Evolutionary conservation across 2,113 vertebrate genomes (phyloP).

Genomic region (Scatophagus argus): DNA sequence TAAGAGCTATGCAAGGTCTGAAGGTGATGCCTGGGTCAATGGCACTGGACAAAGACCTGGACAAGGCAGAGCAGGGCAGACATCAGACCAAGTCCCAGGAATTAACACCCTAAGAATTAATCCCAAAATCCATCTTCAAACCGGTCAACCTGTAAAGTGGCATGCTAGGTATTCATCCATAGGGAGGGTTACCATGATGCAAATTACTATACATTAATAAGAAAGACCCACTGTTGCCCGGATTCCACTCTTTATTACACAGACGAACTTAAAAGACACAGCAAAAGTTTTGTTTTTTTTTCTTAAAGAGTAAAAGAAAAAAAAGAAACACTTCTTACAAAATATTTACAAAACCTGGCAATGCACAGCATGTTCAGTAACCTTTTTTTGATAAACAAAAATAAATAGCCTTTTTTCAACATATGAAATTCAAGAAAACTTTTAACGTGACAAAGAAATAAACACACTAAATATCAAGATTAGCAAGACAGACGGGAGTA

Average conservation of each 20-base stretch:
- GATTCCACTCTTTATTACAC: constrained; percentile 85
- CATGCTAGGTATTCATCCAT: not conserved
- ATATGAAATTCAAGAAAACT: constrained; percentile 76
- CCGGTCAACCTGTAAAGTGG: not conserved
- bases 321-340: constrained; percentile 75
- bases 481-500: constrained; percentile 49
- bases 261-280: constrained; percentile 80
- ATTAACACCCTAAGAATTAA: not conserved
- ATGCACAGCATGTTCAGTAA: constrained; percentile 87
- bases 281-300: constrained; percentile 61
- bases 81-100: constrained; percentile 17
- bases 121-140: not conserved
- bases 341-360: constrained; percentile 86
- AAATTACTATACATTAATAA: constrained; percentile 8
- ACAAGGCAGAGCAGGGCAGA: constrained; percentile 51
- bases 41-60: constrained; percentile 72
- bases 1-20: constrained; percentile 68
- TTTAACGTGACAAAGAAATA: constrained; percentile 65
- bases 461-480: constrained; percentile 62
- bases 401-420: constrained; percentile 84
- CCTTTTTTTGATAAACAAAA: constrained; percentile 80
- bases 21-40: constrained; percentile 70
- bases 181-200: not conserved
- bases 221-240: constrained; percentile 38
- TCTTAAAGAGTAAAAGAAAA: constrained; percentile 72